These are phyloP conservation scores for Phyllostomus discolor DNA, from an alignment of 2,113 vertebrate genomes.

Conservation along the genomic window DNA sequence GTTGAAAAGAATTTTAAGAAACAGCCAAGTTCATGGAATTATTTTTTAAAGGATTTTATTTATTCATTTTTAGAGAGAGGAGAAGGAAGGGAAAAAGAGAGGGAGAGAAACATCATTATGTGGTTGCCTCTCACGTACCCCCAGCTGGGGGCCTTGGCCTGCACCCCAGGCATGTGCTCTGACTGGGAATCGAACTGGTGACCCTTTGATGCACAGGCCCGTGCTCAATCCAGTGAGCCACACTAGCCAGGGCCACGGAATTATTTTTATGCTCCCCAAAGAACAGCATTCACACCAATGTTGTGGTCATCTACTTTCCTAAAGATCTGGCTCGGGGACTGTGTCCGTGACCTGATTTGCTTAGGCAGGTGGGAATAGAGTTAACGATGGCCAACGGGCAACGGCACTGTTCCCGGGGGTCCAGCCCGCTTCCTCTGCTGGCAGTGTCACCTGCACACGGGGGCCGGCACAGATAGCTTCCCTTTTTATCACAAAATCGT, in stretches of 20 bases:
- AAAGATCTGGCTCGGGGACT: neutral
- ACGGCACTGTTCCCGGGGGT: neutral
- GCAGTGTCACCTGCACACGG: neutral
- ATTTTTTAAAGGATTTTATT: too few species aligned
- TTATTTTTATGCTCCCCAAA: neutral
- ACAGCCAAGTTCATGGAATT: neutral
- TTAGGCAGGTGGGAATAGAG: neutral
- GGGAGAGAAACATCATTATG: too few species aligned
- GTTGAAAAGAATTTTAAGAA: neutral
- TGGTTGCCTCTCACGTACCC: too few species aligned
- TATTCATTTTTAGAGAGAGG: too few species aligned
- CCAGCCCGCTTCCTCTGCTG: neutral
- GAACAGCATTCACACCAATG: neutral
- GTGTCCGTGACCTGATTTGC: neutral
- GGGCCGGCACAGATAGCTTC: too few species aligned
- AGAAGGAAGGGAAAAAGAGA: too few species aligned
- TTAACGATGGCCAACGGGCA: neutral
- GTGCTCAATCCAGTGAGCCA: too few species aligned
- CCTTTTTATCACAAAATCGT: too few species aligned
- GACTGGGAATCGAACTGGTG: too few species aligned
- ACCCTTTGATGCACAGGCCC: too few species aligned
- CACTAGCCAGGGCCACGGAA: neutral
- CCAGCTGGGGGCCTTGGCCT: too few species aligned
- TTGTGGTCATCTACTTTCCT: neutral
- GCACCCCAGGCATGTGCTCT: too few species aligned